phyloP scores from a whole-genome alignment of 2,113 vertebrate genomes.

The Lagenorhynchus albirostris region DNA sequence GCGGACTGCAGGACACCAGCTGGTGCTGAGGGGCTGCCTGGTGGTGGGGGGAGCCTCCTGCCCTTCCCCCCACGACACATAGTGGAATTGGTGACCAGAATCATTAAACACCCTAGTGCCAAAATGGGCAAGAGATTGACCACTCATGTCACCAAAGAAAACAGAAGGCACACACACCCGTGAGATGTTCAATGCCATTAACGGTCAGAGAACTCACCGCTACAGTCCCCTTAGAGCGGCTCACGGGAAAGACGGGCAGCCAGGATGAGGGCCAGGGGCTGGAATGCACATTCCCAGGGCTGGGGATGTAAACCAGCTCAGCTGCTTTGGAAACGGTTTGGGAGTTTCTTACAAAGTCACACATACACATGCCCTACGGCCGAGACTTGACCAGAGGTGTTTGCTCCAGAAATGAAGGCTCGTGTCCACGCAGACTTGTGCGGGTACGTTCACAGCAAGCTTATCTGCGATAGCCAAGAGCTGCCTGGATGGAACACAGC shows the following conservation, averaged over 20 bases:
- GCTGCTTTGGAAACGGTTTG: background rate
- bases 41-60: background rate
- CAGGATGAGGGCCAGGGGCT: background rate
- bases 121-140: background rate
- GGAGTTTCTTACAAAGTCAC: background rate
- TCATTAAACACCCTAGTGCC: background rate
- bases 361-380: accelerated
- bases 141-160: background rate
- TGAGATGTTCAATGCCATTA: background rate
- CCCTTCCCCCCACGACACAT: too few species aligned
- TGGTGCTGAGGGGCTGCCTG: background rate
- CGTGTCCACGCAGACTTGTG: background rate
- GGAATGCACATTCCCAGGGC: too few species aligned
- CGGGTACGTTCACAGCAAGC: background rate
- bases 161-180: background rate
- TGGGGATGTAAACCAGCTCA: too few species aligned
- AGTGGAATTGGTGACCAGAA: background rate
- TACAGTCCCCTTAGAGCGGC: background rate
- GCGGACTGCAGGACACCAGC: accelerated
- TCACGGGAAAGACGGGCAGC: background rate
- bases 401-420: background rate
- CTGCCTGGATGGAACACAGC: accelerated
- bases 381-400: background rate
- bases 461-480: too few species aligned
- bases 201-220: background rate